phyloP scores from a whole-genome alignment of 2,888 invertebrate genomes.

The Myopa testacea region DNA sequence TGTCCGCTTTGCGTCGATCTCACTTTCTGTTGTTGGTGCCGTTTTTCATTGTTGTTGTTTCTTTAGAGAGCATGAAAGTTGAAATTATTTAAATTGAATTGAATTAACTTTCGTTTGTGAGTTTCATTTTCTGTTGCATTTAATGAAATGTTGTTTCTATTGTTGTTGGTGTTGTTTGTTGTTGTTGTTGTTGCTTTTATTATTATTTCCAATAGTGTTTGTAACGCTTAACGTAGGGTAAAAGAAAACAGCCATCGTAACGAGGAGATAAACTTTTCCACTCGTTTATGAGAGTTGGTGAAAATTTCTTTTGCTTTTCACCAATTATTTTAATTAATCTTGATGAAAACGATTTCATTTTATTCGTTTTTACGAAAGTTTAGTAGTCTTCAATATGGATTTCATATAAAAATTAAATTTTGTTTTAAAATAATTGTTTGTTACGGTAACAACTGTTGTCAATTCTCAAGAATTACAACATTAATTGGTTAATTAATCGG shows the following conservation, averaged over 20 bases:
- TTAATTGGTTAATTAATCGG: no score
- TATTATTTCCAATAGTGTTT: conserved; percentile 28
- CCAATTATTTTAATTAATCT: conserved; percentile 22
- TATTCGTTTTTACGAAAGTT: no score
- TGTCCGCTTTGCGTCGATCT: conserved; percentile 5
- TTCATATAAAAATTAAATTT: no score
- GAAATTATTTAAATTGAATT: conserved; percentile 64
- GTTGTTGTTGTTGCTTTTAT: conserved; percentile 32
- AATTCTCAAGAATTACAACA: no score
- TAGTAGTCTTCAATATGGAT: no score
- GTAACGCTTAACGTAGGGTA: conserved; percentile 14
- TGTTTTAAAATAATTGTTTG: no score
- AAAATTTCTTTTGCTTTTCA: conserved; percentile 25
- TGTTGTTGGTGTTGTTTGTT: conserved; percentile 40
- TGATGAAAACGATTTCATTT: background rate
- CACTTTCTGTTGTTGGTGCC: conserved; percentile 14
- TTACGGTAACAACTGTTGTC: no score
- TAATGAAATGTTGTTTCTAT: conserved; percentile 47
- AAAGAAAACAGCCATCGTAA: conserved; percentile 2
- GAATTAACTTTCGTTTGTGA: conserved; percentile 53
- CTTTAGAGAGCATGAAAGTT: conserved; percentile 55
- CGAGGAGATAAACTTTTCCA: background rate
- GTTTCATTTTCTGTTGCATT: conserved; percentile 52
- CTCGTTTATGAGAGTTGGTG: background rate
- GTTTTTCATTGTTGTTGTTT: conserved; percentile 23